These are phyloP conservation scores for Eleginops maclovinus DNA, from an alignment of 2,113 vertebrate species.

Conservation along the genomic window DNA sequence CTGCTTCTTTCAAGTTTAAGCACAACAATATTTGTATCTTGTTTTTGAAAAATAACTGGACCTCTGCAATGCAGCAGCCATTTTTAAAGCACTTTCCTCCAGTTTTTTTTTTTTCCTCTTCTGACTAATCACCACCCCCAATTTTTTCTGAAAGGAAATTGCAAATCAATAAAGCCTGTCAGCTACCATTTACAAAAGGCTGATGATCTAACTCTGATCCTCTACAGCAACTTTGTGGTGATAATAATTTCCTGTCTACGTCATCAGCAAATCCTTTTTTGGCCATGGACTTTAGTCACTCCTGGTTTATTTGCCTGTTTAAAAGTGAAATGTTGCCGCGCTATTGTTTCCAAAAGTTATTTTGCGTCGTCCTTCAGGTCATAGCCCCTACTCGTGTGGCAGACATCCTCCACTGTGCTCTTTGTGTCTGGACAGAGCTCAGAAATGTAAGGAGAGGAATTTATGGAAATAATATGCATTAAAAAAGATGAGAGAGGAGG, in stretches of 20 bases:
- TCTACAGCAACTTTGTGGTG: conserved; percentile 2
- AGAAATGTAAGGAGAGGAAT: conserved; percentile 60
- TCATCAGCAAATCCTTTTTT: not conserved
- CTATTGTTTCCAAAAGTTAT: not conserved
- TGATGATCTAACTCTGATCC: conserved; percentile 37
- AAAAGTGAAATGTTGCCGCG: not conserved
- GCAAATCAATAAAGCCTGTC: conserved; percentile 43
- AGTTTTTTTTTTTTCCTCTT: conserved; percentile 1
- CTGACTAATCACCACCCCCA: conserved; percentile 32
- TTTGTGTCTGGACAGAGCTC: conserved; percentile 37
- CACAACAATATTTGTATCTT: not conserved
- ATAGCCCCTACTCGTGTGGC: conserved; percentile 4
- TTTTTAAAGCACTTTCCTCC: not conserved
- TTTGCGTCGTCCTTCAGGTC: conserved; percentile 4
- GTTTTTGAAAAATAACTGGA: not conserved
- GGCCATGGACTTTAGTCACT: not conserved
- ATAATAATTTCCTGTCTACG: conserved; percentile 26
- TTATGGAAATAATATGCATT: conserved; percentile 83
- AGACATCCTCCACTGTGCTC: conserved; percentile 19
- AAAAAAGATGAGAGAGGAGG: conserved; percentile 71
- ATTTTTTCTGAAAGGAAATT: conserved; percentile 41
- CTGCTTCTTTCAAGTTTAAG: conserved; percentile 7
- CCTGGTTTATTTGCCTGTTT: not conserved
- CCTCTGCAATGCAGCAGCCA: conserved; percentile 25
- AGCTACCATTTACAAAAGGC: conserved; percentile 23